Conservation (phyloP, 2,113 vertebrate species). For the Solenodon paradoxus region DNA sequence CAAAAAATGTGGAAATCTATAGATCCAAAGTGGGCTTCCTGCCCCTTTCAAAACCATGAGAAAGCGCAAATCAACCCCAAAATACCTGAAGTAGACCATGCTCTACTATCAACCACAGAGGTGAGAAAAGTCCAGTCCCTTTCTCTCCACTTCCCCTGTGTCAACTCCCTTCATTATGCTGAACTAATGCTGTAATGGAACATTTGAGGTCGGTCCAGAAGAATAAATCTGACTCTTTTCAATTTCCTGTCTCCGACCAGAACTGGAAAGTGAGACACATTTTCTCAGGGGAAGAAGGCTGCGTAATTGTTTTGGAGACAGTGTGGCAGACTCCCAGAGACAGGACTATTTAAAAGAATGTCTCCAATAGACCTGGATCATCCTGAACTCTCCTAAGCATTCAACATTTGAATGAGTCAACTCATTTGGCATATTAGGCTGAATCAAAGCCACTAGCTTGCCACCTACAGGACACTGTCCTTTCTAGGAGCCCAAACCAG, state of each 20-base stretch:
- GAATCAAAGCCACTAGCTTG: not conserved
- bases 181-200: not conserved
- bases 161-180: not conserved
- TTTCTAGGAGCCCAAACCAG: not conserved
- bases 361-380: not conserved
- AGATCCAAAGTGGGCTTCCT: not conserved
- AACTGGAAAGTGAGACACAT: not conserved
- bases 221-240: not conserved
- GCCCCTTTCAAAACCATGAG: not conserved
- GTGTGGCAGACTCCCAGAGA: not conserved
- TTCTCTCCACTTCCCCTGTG: not conserved
- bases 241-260: constrained; percentile 2
- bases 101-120: not conserved
- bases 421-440: not conserved
- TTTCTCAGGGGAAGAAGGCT: not conserved
- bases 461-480: not conserved
- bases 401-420: not conserved
- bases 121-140: not conserved
- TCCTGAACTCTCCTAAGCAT: not conserved
- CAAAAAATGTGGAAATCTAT: not conserved
- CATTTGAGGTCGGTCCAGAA: not conserved
- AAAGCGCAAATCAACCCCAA: not conserved
- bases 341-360: not conserved
- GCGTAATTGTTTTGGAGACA: not conserved
- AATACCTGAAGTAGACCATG: not conserved